Evolutionary conservation across 2,113 vertebrate genomes (phyloP), one percentile per base, ranked within the genome.

Genomic region (Lepus timidus): DNA sequence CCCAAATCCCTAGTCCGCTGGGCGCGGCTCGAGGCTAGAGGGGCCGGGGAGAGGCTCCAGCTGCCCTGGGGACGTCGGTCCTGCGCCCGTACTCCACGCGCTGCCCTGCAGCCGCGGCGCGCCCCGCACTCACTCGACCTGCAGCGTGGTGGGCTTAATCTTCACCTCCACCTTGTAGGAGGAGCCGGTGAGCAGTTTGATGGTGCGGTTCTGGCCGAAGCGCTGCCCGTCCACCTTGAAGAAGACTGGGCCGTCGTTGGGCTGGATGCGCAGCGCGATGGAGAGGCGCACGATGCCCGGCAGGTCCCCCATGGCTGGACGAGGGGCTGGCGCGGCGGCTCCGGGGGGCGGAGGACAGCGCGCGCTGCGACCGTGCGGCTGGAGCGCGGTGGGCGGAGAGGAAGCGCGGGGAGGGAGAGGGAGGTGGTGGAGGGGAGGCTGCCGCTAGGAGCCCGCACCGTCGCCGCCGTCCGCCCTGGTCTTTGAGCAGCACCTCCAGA

Each of bases 201-300:
- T 99, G 95, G 99, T 99, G 88, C 99, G 98, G 96, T 99, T 99
- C 98, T 99, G 99, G 16, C 99, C 99, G 95, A 99, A 99, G 80
- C 99, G 98, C 84, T 99, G 99, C 27, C 99, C 99, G 95, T 99
- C 99, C 87, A 99, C 99, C 95, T 99, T 99, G 98, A 99, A 99
- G 96, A 98, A 99, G 39, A 99, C 99, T 10, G 99, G 98, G 14
- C 98, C 99, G 96, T 99, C 99, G 96, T 99, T 99, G 83, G 99
- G 99, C 83, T 99, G 99, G 98, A 99, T 99, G 96, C 99, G 99
- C 93, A 99, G 95, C 6, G 99, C 98, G 95, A 99, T 98, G 80
- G 98, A 99, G 94, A 99, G 99, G 97, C 99, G 99, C 88, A 99
- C 98, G 85, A 99, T 92, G 79, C 98, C 98, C 3, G 99, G 99